Conservation (phyloP, 2,888 invertebrate species). For the Zhengitettix transpicula region DNA sequence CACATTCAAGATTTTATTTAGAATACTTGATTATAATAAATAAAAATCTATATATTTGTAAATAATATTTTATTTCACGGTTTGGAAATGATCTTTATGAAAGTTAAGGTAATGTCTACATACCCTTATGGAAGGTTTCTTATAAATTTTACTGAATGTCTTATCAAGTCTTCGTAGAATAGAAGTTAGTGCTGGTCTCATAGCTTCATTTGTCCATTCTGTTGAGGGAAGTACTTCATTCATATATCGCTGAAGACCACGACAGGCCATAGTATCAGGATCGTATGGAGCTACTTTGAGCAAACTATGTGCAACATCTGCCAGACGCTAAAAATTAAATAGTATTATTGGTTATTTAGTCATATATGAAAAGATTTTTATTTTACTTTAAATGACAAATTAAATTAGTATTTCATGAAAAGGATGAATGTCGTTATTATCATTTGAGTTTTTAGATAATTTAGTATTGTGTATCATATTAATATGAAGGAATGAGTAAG, state of each 20-base stretch:
- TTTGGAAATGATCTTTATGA: background rate
- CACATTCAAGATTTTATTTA: too few relatives aligned
- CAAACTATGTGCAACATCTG: slow-evolving; percentile 91
- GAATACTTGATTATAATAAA: too few relatives aligned
- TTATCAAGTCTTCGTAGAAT: slow-evolving; percentile 87
- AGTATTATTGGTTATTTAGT: background rate
- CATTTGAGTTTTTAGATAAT: too few relatives aligned
- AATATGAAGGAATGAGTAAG: too few relatives aligned
- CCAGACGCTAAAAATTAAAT: slow-evolving; percentile 52
- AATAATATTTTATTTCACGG: background rate
- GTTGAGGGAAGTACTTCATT: slow-evolving; percentile 82
- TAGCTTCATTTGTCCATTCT: slow-evolving; percentile 88
- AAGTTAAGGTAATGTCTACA: slow-evolving; percentile 15
- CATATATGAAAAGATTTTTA: background rate
- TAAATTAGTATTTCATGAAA: background rate
- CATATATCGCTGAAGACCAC: slow-evolving; percentile 85
- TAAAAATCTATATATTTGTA: background rate
- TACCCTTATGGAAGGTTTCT: slow-evolving; percentile 80
- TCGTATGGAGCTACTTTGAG: slow-evolving; percentile 97
- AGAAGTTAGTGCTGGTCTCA: slow-evolving; percentile 80
- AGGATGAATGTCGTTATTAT: too few relatives aligned
- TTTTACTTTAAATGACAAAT: background rate
- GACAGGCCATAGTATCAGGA: slow-evolving; percentile 89
- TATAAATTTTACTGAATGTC: slow-evolving; percentile 91
- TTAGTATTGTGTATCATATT: too few relatives aligned